These are phyloP conservation scores for Lamproptera curius DNA, from an alignment of 2,888 invertebrate species.

Conservation along the genomic window DNA sequence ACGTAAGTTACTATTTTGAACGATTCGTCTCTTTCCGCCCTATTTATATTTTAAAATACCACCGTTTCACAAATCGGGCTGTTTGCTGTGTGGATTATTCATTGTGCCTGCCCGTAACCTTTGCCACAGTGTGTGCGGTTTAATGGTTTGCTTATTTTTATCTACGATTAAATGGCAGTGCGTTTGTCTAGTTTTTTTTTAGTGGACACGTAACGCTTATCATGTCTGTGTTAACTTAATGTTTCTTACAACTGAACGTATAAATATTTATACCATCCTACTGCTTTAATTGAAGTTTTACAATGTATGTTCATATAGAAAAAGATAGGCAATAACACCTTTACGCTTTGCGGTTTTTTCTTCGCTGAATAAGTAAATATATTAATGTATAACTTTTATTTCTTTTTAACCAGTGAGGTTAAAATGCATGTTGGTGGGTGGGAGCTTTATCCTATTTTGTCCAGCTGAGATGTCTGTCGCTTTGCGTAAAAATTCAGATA, in stretches of 20 bases:
- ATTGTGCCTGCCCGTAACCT: not conserved
- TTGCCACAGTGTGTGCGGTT: not conserved
- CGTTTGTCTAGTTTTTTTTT: not conserved
- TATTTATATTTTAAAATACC: not conserved
- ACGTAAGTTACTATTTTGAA: slow-evolving; percentile 30
- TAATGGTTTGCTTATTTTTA: not conserved
- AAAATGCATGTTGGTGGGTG: too few species aligned
- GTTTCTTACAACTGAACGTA: not conserved
- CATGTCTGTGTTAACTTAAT: not conserved
- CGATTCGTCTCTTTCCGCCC: slow-evolving; percentile 3
- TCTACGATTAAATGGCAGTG: not conserved
- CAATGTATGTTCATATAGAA: too few species aligned
- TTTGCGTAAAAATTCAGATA: too few species aligned
- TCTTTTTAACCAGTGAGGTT: too few species aligned
- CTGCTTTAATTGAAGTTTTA: too few species aligned
- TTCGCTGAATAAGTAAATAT: too few species aligned
- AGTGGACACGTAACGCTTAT: not conserved
- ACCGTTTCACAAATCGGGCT: not conserved
- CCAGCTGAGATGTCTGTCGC: too few species aligned
- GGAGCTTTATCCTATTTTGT: too few species aligned
- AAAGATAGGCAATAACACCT: too few species aligned
- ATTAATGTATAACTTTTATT: too few species aligned
- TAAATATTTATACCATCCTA: too few species aligned
- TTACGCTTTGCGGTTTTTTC: too few species aligned
- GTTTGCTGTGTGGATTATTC: not conserved